phyloP scores from a whole-genome alignment of 2,888 invertebrate genomes.

The Dendrolimus houi region DNA sequence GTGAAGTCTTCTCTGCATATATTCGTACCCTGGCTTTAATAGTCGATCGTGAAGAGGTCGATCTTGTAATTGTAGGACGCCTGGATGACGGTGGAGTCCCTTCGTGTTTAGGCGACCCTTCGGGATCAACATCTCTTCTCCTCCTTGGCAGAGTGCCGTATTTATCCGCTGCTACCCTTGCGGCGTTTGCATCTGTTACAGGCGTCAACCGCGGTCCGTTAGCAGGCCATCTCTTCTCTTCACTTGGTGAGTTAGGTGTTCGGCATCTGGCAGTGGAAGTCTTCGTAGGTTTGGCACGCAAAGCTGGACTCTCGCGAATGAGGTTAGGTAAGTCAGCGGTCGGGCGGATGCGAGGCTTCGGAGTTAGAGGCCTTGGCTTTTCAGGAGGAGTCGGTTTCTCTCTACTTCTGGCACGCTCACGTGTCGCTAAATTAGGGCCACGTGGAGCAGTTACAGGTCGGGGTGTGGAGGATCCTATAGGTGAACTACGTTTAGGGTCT shows the following conservation, averaged over 20 bases:
- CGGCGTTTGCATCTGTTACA: constrained; percentile 43
- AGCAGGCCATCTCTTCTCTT: constrained; percentile 84
- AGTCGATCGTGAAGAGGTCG: constrained; percentile 52
- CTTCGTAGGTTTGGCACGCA: constrained; percentile 65
- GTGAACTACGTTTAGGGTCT: constrained; percentile 69
- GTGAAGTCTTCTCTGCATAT: constrained; percentile 86
- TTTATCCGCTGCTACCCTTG: constrained; percentile 78
- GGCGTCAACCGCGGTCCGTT: constrained; percentile 55
- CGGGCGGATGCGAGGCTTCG: constrained; percentile 65
- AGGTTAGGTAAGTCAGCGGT: constrained; percentile 73
- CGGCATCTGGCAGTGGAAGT: constrained; percentile 77
- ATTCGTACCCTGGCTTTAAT: constrained; percentile 77
- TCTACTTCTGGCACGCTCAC: constrained; percentile 77
- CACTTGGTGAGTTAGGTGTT: constrained; percentile 79
- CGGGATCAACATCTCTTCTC: constrained; percentile 79
- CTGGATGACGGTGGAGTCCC: constrained; percentile 48
- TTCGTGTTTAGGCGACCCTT: constrained; percentile 68
- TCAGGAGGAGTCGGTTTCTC: constrained; percentile 75
- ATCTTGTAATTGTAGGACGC: constrained; percentile 55
- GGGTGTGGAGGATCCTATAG: constrained; percentile 70
- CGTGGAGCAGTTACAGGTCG: constrained; percentile 67
- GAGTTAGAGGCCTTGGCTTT: constrained; percentile 60
- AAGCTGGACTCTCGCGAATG: constrained; percentile 62
- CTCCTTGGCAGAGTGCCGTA: constrained; percentile 88
- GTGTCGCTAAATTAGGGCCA: constrained; percentile 67